phyloP scores from a whole-genome alignment of 2,113 vertebrate species.

The Brachyistius frenatus region DNA sequence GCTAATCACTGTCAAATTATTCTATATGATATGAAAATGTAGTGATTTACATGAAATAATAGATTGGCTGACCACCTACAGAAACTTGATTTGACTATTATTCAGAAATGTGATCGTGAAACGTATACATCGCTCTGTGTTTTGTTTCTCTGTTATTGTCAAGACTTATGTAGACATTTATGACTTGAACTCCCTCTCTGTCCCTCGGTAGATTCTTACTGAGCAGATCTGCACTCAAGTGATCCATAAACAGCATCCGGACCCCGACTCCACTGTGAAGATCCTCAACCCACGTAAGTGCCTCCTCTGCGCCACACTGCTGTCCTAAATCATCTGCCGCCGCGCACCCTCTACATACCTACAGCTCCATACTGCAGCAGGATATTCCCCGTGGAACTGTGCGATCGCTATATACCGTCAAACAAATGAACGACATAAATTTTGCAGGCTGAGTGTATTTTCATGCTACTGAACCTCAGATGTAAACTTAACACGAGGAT shows the following conservation, averaged over 20 bases:
- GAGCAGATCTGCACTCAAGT: constrained; percentile 98
- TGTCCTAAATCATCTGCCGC: constrained; percentile 69
- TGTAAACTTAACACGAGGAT: constrained; percentile 43
- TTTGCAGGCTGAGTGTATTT: constrained; percentile 58
- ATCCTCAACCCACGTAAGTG: constrained; percentile 98
- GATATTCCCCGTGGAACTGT: constrained; percentile 58
- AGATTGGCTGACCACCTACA: constrained; percentile 22
- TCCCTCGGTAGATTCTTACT: constrained; percentile 90
- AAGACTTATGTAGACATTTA: constrained; percentile 54
- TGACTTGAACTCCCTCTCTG: constrained; percentile 50
- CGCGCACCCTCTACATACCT: constrained; percentile 64
- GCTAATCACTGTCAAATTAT: background rate
- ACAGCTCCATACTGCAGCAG: constrained; percentile 49
- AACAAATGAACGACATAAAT: constrained; percentile 72
- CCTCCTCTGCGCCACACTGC: constrained; percentile 51
- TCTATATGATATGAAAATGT: background rate
- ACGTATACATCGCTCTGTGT: constrained; percentile 15
- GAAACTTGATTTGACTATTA: constrained; percentile 40
- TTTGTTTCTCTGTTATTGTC: constrained; percentile 61
- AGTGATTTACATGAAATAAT: constrained; percentile 10
- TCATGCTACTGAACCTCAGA: constrained; percentile 44
- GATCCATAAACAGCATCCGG: constrained; percentile 97
- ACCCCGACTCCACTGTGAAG: constrained; percentile 96
- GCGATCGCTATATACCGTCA: constrained; percentile 59
- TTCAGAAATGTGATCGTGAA: constrained; percentile 25